Evolutionary conservation across 2,797 vertebrate genomes (phyloP).

Genomic region (Phalloptychus januarius): DNA sequence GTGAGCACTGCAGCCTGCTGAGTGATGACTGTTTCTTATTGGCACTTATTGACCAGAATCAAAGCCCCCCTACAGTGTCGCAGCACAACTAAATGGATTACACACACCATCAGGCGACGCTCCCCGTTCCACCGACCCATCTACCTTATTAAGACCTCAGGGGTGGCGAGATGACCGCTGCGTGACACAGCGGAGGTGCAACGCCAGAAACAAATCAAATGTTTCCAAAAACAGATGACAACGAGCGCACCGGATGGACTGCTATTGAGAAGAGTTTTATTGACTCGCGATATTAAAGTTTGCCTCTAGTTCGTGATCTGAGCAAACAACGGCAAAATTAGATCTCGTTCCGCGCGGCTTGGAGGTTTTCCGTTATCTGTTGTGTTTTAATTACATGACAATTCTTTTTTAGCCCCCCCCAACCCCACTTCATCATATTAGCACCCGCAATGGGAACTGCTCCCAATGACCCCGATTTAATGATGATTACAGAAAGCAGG

Average conservation of each 20-base stretch:
- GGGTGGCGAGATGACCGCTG: slow-evolving; percentile 47
- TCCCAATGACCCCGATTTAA: slow-evolving; percentile 67
- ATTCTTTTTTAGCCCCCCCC: slow-evolving; percentile 25
- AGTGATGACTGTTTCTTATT: slow-evolving; percentile 77
- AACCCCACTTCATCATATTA: slow-evolving; percentile 70
- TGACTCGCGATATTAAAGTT: slow-evolving; percentile 15
- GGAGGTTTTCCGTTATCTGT: slow-evolving; percentile 59
- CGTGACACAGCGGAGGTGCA: slow-evolving; percentile 34
- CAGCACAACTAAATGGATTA: slow-evolving; percentile 78
- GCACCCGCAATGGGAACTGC: slow-evolving; percentile 51
- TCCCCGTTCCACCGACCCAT: slow-evolving; percentile 57
- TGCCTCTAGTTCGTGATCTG: slow-evolving; percentile 20
- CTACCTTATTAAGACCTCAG: slow-evolving; percentile 56
- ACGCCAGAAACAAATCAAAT: slow-evolving; percentile 17
- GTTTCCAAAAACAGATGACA: slow-evolving; percentile 15
- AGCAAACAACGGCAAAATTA: slow-evolving; percentile 33
- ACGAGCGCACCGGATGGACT: slow-evolving; percentile 1
- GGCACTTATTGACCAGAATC: slow-evolving; percentile 75
- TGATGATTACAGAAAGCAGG: slow-evolving; percentile 75
- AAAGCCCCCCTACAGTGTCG: slow-evolving; percentile 73
- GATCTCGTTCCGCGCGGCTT: slow-evolving; percentile 41
- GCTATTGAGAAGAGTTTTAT: slow-evolving; percentile 29
- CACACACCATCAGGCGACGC: slow-evolving; percentile 64
- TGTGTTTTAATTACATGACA: slow-evolving; percentile 74
- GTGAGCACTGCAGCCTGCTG: slow-evolving; percentile 76